These are phyloP conservation scores for Vireo griseus DNA, from an alignment of 2,797 vertebrate genomes.

Conservation along the genomic window DNA sequence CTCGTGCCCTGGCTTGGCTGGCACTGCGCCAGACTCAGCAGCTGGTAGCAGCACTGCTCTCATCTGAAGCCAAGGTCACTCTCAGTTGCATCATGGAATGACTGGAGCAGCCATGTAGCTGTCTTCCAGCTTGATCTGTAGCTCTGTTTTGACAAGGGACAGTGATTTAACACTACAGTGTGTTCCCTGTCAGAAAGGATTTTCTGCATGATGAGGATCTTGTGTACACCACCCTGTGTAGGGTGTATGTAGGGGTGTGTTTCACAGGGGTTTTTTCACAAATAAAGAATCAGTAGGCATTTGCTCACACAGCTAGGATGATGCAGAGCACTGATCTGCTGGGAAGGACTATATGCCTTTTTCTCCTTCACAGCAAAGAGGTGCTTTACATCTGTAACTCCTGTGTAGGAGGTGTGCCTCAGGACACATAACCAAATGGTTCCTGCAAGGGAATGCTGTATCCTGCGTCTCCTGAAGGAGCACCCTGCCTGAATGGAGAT, in stretches of 20 bases:
- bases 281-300: background rate
- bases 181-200: background rate
- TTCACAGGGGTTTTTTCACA: background rate
- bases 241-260: background rate
- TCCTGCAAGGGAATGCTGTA: accelerated
- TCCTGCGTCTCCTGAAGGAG: background rate
- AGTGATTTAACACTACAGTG: background rate
- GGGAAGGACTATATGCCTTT: background rate
- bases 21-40: background rate
- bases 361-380: background rate
- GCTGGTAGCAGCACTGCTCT: background rate
- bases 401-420: background rate
- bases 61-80: background rate
- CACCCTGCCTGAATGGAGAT: background rate
- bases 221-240: accelerated
- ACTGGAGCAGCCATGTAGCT: accelerated
- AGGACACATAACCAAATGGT: background rate
- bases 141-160: background rate
- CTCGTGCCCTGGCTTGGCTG: background rate
- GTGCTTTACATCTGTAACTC: background rate
- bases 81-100: accelerated
- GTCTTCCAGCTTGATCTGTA: background rate
- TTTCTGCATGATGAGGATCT: background rate
- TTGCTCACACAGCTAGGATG: background rate
- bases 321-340: background rate